phyloP scores from a whole-genome alignment of 2,797 vertebrate species.

The Megaceryle alcyon region DNA sequence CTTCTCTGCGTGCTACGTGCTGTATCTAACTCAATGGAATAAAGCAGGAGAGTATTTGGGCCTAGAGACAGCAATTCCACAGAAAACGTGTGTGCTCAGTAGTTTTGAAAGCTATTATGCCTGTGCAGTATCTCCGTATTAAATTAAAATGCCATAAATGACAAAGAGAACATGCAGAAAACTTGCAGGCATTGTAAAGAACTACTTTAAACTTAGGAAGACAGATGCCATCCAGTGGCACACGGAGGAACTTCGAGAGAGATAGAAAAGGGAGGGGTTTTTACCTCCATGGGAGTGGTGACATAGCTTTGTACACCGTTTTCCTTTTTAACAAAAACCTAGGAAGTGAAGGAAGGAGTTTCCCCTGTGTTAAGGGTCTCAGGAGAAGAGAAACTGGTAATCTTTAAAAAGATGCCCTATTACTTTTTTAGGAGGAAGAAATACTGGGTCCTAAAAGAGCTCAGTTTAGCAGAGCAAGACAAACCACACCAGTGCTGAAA shows the following conservation, averaged over 20 bases:
- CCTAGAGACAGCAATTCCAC: neutral
- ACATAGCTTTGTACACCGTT: neutral
- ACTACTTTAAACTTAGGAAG: neutral
- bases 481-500: neutral
- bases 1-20: neutral
- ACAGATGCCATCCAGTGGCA: conserved; percentile 51
- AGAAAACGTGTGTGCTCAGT: neutral
- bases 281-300: neutral
- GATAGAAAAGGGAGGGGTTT: neutral
- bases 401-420: neutral
- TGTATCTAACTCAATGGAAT: neutral
- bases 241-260: conserved; percentile 1
- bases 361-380: neutral
- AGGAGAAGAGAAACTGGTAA: neutral
- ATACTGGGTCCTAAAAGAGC: neutral
- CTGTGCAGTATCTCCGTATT: neutral
- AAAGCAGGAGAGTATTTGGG: neutral
- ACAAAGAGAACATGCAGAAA: neutral
- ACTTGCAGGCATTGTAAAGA: neutral
- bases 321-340: neutral
- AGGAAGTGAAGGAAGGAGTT: neutral
- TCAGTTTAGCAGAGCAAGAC: neutral
- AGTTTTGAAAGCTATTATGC: neutral
- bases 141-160: neutral
- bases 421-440: neutral